These are phyloP conservation scores for Drosophila conformis DNA, from an alignment of 2,888 invertebrate species.

Conservation along the genomic window DNA sequence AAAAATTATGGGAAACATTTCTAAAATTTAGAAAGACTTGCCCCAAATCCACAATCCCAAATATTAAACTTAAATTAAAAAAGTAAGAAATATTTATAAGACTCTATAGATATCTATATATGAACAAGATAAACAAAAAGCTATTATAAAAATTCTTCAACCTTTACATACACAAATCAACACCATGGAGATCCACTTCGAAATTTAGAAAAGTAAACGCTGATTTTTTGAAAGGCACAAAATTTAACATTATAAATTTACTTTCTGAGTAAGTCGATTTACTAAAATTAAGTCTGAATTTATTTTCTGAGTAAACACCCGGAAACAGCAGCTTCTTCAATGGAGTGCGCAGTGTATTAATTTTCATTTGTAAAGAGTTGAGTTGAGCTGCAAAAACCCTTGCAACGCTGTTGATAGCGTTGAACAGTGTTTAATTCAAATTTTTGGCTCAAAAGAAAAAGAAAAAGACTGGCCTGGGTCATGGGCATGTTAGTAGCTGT, in stretches of 20 bases:
- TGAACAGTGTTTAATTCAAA: constrained; percentile 64
- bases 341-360: constrained; percentile 64
- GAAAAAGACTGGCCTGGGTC: constrained; percentile 23
- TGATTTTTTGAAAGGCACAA: neutral
- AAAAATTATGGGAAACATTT: neutral
- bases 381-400: constrained; percentile 15
- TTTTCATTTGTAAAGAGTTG: constrained; percentile 56
- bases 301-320: neutral
- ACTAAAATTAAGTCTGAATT: neutral
- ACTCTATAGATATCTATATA: neutral
- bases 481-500: constrained; percentile 36
- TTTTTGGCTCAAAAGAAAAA: constrained; percentile 39
- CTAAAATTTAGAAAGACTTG: neutral
- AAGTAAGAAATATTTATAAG: neutral
- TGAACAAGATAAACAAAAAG: neutral
- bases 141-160: neutral
- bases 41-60: neutral
- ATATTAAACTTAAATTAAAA: neutral
- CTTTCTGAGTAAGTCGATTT: neutral
- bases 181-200: neutral
- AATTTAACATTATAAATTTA: neutral
- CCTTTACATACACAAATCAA: neutral
- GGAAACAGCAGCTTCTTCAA: constrained; percentile 23
- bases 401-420: constrained; percentile 1
- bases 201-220: neutral